Conservation (phyloP, 1,140 invertebrate genomes). For the Drosophila bipectinata region DNA sequence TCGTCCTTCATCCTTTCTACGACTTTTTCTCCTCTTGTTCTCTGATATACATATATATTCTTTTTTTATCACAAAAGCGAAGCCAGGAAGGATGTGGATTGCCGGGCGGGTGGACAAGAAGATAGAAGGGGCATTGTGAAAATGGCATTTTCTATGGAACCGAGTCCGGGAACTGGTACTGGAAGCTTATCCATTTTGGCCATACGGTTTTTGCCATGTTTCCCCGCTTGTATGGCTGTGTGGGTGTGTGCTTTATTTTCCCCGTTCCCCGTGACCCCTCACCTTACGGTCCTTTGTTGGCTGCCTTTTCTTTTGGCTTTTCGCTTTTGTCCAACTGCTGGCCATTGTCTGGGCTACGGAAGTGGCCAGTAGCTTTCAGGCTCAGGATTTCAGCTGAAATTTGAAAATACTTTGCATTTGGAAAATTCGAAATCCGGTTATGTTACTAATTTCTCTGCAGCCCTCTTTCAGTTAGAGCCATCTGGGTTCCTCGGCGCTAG, state of each 20-base stretch:
- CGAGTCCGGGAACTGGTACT: constrained; percentile 25
- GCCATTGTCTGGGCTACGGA: constrained; percentile 52
- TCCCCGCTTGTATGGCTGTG: background rate
- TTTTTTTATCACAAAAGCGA: constrained; percentile 31
- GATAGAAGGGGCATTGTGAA: constrained; percentile 18
- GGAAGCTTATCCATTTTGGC: constrained; percentile 78
- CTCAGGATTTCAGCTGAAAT: constrained; percentile 24
- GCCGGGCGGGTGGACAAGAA: constrained; percentile 20
- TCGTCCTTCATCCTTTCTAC: constrained; percentile 27
- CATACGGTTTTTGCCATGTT: constrained; percentile 65
- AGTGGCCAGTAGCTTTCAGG: constrained; percentile 44
- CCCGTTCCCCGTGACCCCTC: background rate
- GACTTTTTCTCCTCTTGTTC: background rate
- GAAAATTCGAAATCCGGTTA: constrained; percentile 69
- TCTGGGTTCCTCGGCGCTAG: constrained; percentile 15
- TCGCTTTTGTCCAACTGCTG: constrained; percentile 57
- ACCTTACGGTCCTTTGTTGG: constrained; percentile 35
- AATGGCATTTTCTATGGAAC: constrained; percentile 67
- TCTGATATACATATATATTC: constrained; percentile 2
- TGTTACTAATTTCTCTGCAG: constrained; percentile 66
- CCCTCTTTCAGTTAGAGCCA: background rate
- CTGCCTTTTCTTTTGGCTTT: constrained; percentile 65
- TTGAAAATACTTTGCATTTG: constrained; percentile 74
- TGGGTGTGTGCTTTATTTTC: constrained; percentile 16
- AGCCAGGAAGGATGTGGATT: constrained; percentile 51